Evolutionary conservation across 2,113 vertebrate species (phyloP).

Genomic region (Fukomys damarensis): DNA sequence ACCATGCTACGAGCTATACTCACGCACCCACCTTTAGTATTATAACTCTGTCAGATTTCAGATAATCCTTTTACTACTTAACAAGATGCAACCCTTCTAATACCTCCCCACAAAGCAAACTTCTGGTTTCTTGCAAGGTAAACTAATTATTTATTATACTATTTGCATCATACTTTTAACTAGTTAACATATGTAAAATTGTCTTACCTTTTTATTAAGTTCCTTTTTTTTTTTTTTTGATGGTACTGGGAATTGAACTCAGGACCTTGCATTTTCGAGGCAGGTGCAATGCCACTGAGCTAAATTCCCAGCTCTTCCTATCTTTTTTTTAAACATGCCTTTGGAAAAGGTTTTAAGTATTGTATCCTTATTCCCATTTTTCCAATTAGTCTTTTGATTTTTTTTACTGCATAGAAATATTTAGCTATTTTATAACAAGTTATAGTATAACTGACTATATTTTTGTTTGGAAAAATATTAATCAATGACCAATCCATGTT

Average conservation of each 20-base stretch:
- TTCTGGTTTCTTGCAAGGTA: neutral
- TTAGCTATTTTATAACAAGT: neutral
- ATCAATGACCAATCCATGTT: slow-evolving; percentile 6
- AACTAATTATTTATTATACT: neutral
- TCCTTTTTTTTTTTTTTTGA: neutral
- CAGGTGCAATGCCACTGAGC: too few species aligned
- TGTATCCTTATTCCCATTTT: neutral
- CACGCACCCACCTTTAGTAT: neutral
- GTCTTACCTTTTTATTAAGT: neutral
- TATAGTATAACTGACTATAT: neutral
- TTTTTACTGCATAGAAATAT: neutral
- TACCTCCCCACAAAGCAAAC: neutral
- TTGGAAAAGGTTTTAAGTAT: neutral
- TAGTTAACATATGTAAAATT: neutral
- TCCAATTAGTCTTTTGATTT: neutral
- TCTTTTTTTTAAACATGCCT: neutral
- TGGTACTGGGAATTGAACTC: too few species aligned
- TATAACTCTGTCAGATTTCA: neutral
- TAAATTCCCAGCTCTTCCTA: too few species aligned
- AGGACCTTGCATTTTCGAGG: too few species aligned
- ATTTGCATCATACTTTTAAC: neutral
- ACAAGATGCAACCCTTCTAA: neutral
- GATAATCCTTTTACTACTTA: neutral
- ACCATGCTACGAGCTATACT: neutral
- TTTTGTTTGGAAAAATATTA: neutral